These are phyloP conservation scores for Aporophyla lueneburgensis DNA, from an alignment of 2,888 invertebrate genomes.

Conservation along the genomic window DNA sequence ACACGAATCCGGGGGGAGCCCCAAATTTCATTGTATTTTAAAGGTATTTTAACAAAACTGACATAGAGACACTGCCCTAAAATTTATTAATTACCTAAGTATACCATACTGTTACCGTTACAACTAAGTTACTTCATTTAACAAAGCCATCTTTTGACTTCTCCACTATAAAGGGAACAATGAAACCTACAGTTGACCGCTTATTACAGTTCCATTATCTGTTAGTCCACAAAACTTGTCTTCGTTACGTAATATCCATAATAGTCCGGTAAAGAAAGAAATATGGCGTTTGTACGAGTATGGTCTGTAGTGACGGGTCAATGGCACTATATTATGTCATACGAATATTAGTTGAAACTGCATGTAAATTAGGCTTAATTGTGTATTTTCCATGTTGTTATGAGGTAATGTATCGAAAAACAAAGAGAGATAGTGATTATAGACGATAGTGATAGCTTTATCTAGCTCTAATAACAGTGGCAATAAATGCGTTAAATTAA, in stretches of 20 bases:
- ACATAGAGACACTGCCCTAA: background rate
- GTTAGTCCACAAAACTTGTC: constrained; percentile 25
- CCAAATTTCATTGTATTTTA: too few species aligned
- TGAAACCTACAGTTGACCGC: background rate
- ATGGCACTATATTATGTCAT: constrained; percentile 50
- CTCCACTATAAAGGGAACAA: constrained; percentile 21
- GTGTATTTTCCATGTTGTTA: background rate
- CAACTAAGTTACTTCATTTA: background rate
- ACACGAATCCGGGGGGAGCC: background rate
- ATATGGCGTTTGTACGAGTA: background rate
- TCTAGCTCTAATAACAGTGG: too few species aligned
- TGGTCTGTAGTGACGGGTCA: constrained; percentile 29
- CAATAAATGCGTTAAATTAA: too few species aligned
- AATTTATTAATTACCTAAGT: background rate
- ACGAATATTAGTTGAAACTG: constrained; percentile 16
- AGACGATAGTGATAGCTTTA: background rate
- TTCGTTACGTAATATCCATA: constrained; percentile 45
- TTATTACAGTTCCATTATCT: constrained; percentile 35
- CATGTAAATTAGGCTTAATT: constrained; percentile 16
- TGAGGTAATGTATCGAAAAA: constrained; percentile 8
- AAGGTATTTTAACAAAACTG: background rate
- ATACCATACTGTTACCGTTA: background rate
- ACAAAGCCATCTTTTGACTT: background rate
- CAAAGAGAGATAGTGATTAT: too few species aligned
- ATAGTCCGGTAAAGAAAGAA: constrained; percentile 23